Evolutionary conservation across 2,113 vertebrate species (phyloP), one percentile per base, ranked within the genome.

Genomic region (Polyodon spathula): DNA sequence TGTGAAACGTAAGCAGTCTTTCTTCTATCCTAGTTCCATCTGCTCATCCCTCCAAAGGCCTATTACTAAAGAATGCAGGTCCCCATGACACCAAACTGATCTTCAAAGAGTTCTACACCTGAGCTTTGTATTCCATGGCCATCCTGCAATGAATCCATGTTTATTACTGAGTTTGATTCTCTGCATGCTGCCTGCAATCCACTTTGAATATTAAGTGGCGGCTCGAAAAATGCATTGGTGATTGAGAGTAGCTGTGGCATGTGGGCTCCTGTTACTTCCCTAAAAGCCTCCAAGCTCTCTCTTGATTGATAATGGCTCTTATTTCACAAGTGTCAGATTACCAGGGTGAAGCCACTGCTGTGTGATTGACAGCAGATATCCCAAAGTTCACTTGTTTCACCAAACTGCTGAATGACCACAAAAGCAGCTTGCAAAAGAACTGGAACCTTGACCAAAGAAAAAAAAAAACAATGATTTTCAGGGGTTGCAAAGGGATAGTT

Each of bases 141-240:
- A 54, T 71, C 75, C 62, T 71, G 8, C 71, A 56, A 41, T 66
- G 69, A 73, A 67, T 74, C 74, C 66, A 72, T 63, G 71, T 72
- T 27, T 78, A 73, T 78, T 71, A 67, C 68, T 1, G 27, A 27
- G 68, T 68, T 71, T 81, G 76, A 78, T 78, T 73, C 77, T 81
- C 80, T 71, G 67, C 68, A 74, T 71, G 63, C 62, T 70, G 72
- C 73, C 72, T 62, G 62, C 66, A 64, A 59, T 69, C 66, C 75
- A 51, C 63, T 60, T 69, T 78, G 79, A 83, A 82, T 86, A 77
- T 78, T 74, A 84, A 85, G 76, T 82, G 77, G 80, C 76, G 67
- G 64, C 71, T 78, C 16, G 60, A 64, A 58, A 58, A 58, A 16
- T 27, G 27, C 67, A 27, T 12, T 2, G 55, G 59, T 64, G 68